These are phyloP conservation scores for Pinctada fucata DNA, from an alignment of 2,888 invertebrate genomes.

Conservation along the genomic window DNA sequence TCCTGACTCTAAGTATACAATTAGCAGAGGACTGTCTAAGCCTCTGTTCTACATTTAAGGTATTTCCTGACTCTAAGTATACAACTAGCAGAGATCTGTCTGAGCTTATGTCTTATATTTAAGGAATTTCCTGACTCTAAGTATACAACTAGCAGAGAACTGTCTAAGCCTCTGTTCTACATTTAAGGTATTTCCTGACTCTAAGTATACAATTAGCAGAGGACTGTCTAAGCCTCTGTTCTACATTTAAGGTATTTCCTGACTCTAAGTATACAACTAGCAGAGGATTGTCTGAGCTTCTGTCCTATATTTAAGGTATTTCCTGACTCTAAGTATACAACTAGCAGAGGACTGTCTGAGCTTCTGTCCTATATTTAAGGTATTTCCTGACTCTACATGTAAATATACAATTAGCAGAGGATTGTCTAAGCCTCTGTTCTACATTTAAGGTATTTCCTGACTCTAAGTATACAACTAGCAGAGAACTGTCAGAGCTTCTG, in stretches of 20 bases:
- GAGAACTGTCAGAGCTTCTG: too few relatives aligned
- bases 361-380: too few relatives aligned
- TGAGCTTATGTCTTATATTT: slow-evolving; percentile 57
- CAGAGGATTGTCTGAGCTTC: slow-evolving; percentile 61
- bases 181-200: slow-evolving; percentile 50
- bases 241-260: slow-evolving; percentile 60
- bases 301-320: slow-evolving; percentile 60
- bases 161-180: slow-evolving; percentile 56
- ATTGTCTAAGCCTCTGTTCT: slow-evolving; percentile 57
- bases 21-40: slow-evolving; percentile 63
- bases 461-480: too few relatives aligned
- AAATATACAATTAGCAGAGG: slow-evolving; percentile 64
- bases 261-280: slow-evolving; percentile 61
- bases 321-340: too few relatives aligned
- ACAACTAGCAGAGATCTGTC: slow-evolving; percentile 64
- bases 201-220: slow-evolving; percentile 50
- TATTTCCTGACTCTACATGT: slow-evolving; percentile 54
- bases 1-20: neutral
- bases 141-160: slow-evolving; percentile 66
- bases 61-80: slow-evolving; percentile 62
- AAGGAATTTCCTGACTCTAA: slow-evolving; percentile 60
- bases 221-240: slow-evolving; percentile 58
- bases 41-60: slow-evolving; percentile 56
- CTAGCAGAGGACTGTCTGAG: too few relatives aligned
- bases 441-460: slow-evolving; percentile 58